Evolutionary conservation across 92 coral and sea anemone genomes (phyloP).

Genomic region (Umimayanthus chanpuru): DNA sequence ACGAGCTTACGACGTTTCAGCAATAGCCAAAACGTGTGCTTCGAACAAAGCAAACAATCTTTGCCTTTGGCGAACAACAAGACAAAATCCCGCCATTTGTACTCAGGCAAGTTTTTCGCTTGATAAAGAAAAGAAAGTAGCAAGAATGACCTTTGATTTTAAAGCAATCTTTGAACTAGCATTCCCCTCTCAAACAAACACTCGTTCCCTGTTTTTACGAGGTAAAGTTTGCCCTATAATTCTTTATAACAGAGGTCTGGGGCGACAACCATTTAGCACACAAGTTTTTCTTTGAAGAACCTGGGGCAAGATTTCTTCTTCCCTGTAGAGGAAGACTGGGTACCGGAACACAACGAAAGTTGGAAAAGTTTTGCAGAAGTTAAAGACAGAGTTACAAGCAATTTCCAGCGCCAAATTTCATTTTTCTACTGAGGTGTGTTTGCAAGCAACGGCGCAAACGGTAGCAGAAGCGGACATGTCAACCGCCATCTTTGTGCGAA

Average conservation of each 20-base stretch:
- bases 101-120: not conserved
- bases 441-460: not conserved
- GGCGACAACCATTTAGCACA: constrained; percentile 79
- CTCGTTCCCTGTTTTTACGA: constrained; percentile 38
- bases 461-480: constrained; percentile 6
- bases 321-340: constrained; percentile 88
- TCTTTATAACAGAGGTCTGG: constrained; percentile 84
- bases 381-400: constrained; percentile 5
- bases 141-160: not conserved
- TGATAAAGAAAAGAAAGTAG: not conserved
- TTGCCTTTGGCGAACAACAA: constrained; percentile 22
- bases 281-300: constrained; percentile 76
- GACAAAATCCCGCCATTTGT: constrained; percentile 40
- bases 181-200: not conserved
- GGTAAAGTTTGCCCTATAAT: constrained; percentile 37
- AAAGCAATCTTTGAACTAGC: not conserved
- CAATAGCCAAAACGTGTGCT: not conserved
- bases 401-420: not conserved
- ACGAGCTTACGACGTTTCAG: not conserved
- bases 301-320: constrained; percentile 85
- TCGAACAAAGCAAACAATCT: constrained; percentile 33
- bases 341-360: constrained; percentile 79
- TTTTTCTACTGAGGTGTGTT: not conserved
- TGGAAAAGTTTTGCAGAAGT: constrained; percentile 44
- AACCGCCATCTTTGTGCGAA: constrained; percentile 70